Evolutionary conservation across 2,113 vertebrate species (phyloP).

Genomic region (Pantherophis guttatus): DNA sequence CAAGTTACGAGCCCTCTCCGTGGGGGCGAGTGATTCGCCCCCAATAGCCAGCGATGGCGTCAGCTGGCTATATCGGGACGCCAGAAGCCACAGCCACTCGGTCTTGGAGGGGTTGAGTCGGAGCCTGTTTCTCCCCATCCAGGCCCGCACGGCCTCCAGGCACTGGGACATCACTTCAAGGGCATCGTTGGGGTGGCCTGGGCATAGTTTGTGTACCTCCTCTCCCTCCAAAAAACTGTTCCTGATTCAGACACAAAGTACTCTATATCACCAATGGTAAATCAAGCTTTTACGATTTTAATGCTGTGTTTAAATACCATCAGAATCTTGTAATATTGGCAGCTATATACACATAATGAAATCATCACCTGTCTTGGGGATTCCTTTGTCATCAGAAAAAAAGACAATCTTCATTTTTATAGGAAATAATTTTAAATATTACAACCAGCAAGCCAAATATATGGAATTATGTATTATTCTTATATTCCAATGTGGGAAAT

Average conservation of each 20-base stretch:
- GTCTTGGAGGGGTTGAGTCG: no score
- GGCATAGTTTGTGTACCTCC: not conserved
- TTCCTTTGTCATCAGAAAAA: rapidly evolving
- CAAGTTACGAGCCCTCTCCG: no score
- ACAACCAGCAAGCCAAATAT: not conserved
- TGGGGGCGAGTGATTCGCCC: no score
- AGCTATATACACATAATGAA: not conserved
- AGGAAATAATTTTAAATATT: not conserved
- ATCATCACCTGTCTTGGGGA: not conserved
- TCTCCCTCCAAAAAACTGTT: not conserved
- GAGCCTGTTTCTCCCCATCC: no score
- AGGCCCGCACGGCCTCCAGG: no score
- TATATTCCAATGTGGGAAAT: not conserved
- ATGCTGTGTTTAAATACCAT: not conserved
- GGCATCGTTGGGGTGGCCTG: no score
- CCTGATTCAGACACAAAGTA: not conserved
- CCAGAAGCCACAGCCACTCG: no score
- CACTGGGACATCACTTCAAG: no score
- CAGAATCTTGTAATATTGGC: not conserved
- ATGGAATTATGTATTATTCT: not conserved
- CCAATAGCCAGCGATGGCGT: no score
- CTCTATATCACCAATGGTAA: not conserved
- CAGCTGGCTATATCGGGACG: no score
- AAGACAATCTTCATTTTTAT: not conserved
- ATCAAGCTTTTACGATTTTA: not conserved